Conservation (phyloP, 2,888 invertebrate species). For the Chydorus sphaericus region DNA sequence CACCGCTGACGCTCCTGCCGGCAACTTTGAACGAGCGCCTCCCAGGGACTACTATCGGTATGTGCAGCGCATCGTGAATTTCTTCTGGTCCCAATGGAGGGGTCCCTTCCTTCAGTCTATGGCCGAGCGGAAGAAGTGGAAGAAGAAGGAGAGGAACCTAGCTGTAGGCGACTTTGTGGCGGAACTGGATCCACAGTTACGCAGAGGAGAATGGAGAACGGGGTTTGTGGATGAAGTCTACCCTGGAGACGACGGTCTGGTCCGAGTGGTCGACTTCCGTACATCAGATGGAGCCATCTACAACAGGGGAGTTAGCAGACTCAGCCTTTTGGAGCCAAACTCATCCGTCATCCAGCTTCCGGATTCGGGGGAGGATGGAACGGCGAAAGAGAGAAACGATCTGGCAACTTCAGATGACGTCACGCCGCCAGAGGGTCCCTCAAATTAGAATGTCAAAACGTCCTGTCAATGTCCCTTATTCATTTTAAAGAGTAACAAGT, state of each 20-base stretch:
- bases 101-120: background rate
- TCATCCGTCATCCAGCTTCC: no score
- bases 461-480: no score
- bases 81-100: slow-evolving; percentile 10
- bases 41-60: slow-evolving; percentile 2
- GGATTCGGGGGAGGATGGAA: no score
- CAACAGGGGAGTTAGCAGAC: no score
- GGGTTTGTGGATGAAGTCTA: slow-evolving; percentile 3
- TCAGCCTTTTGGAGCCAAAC: no score
- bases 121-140: background rate
- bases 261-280: background rate
- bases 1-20: background rate
- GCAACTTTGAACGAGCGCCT: background rate
- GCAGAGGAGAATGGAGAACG: background rate
- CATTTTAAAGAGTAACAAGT: no score
- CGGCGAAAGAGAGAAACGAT: no score
- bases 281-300: slow-evolving; percentile 1
- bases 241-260: background rate
- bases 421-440: no score
- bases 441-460: no score
- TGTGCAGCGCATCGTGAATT: background rate
- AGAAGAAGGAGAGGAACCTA: background rate
- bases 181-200: background rate
- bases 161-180: background rate
- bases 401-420: no score